A percentile compares a stretch with the other conserved stretches of the same genome.
phyloP scores from a whole-genome alignment of 30 jellyfish, hydroid and myxozoan species.

The Aurelia coerulea region DNA sequence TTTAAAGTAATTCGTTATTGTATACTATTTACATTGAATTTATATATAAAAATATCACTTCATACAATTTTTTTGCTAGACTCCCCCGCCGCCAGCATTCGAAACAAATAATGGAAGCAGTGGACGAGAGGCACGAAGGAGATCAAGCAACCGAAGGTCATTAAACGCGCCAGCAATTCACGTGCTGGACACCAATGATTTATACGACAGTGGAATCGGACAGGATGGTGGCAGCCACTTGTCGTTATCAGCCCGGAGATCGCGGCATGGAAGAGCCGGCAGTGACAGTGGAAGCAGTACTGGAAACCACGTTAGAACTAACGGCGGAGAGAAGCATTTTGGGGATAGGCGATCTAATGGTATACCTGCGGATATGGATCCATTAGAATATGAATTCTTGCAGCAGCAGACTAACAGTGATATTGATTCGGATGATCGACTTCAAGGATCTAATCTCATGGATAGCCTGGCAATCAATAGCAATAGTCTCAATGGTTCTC shows the following conservation, averaged over 20 bases:
- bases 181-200: constrained; percentile 13
- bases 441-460: constrained; percentile 22
- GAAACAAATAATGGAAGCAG: background rate
- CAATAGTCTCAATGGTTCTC: constrained; percentile 63
- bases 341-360: background rate
- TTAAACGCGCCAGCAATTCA: constrained; percentile 42
- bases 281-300: constrained; percentile 50
- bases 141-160: constrained; percentile 10
- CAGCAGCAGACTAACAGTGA: constrained; percentile 37
- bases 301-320: constrained; percentile 23
- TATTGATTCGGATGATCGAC: constrained; percentile 27
- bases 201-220: constrained; percentile 77
- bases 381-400: constrained; percentile 80
- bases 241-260: constrained; percentile 5
- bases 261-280: constrained; percentile 1
- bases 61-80: background rate
- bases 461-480: constrained; percentile 38
- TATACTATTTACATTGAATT: too few species aligned
- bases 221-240: constrained; percentile 29
- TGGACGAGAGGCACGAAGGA: background rate
- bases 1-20: too few species aligned
- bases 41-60: background rate
- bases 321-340: background rate
- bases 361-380: constrained; percentile 82
- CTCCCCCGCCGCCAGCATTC: constrained; percentile 66